A percentile compares a stretch with the other conserved stretches of the same genome.
Evolutionary conservation across 2,797 vertebrate genomes (phyloP).

Genomic region (Fistularia commersonii): DNA sequence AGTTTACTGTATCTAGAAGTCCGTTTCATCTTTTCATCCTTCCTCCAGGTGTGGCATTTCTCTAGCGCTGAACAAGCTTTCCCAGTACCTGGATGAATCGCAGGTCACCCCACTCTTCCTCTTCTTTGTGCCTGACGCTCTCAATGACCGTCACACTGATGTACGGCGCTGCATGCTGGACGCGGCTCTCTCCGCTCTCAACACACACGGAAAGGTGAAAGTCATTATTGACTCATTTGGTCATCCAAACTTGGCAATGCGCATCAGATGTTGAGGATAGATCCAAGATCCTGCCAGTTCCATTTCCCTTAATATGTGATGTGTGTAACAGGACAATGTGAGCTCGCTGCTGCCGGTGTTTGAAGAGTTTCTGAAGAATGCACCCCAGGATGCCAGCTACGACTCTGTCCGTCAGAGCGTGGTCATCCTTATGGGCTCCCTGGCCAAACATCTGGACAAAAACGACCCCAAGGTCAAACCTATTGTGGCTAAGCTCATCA

Average conservation of each 20-base stretch:
- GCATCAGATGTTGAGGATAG: not conserved
- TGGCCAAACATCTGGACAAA: slow-evolving; percentile 98
- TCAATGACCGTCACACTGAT: slow-evolving; percentile 90
- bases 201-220: slow-evolving; percentile 93
- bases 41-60: slow-evolving; percentile 89
- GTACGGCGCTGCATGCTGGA: slow-evolving; percentile 97
- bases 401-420: slow-evolving; percentile 97
- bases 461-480: slow-evolving; percentile 98
- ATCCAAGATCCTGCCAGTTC: not conserved
- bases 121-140: slow-evolving; percentile 95
- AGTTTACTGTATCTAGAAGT: too few relatives aligned
- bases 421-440: slow-evolving; percentile 97
- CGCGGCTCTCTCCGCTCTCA: slow-evolving; percentile 90
- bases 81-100: slow-evolving; percentile 86
- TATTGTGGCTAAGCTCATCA: slow-evolving; percentile 95
- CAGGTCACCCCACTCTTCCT: slow-evolving; percentile 96
- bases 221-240: not conserved
- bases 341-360: slow-evolving; percentile 94
- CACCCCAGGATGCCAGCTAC: slow-evolving; percentile 94
- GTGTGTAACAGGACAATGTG: slow-evolving; percentile 84
- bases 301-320: slow-evolving; percentile 6
- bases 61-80: slow-evolving; percentile 90
- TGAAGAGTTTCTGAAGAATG: slow-evolving; percentile 95
- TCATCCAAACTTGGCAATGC: not conserved
- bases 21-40: not conserved